Percentiles rank a stretch among this genome's conserved stretches.
These are phyloP conservation scores for Theropithecus gelada DNA, from an alignment of 2,113 vertebrate genomes.

Conservation along the genomic window DNA sequence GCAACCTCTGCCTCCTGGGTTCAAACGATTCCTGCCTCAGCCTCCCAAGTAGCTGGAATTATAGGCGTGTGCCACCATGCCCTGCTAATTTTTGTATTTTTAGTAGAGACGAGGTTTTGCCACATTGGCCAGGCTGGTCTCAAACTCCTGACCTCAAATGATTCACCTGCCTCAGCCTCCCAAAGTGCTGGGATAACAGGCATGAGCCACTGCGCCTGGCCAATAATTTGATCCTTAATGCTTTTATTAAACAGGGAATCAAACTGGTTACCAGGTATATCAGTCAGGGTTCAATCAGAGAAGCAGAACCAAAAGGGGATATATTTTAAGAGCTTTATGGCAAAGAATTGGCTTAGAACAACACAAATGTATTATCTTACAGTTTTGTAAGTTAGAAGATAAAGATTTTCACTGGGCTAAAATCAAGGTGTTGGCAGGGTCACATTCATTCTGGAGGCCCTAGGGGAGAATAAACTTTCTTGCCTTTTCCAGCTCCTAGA, in stretches of 20 bases:
- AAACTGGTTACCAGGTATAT: background rate
- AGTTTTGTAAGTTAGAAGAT: background rate
- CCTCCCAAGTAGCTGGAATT: no score
- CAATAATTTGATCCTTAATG: background rate
- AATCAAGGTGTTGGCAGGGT: background rate
- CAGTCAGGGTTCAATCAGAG: background rate
- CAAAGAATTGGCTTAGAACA: background rate
- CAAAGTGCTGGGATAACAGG: no score
- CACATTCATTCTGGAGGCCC: background rate
- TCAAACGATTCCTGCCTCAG: no score
- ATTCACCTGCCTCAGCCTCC: no score
- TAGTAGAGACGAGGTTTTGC: no score
- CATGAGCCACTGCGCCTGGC: no score
- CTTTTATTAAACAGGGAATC: background rate
- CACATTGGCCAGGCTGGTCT: no score
- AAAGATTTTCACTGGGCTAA: background rate
- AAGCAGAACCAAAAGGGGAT: background rate
- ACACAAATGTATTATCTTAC: background rate
- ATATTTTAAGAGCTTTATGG: background rate
- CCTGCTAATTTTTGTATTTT: no score
- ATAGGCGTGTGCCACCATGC: no score
- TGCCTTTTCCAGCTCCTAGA: background rate
- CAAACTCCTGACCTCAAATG: no score
- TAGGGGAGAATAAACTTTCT: background rate
- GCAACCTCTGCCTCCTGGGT: no score